Conservation (phyloP, 2,797 vertebrate species). For the Intellagama lesueurii region DNA sequence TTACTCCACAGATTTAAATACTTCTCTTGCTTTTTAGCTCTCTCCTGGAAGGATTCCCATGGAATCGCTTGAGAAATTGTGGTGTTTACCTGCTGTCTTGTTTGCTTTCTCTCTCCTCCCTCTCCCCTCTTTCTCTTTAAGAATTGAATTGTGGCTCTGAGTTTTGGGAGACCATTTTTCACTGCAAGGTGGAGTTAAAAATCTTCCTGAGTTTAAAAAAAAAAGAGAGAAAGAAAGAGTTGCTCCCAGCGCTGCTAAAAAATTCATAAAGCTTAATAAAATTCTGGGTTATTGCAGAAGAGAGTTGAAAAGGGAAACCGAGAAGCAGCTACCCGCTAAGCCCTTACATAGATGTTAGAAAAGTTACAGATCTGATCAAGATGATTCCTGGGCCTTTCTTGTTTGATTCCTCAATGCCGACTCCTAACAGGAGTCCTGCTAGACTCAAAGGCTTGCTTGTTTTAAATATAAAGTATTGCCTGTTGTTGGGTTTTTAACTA, state of each 20-base stretch:
- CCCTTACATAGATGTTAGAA: too few species aligned
- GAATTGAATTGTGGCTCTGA: slow-evolving; percentile 43
- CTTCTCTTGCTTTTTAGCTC: neutral
- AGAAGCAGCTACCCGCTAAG: neutral
- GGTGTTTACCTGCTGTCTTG: too few species aligned
- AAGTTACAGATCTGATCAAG: too few species aligned
- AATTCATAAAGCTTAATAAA: slow-evolving; percentile 43
- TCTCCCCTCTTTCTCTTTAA: neutral
- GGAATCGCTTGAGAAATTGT: neutral
- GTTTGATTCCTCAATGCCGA: too few species aligned
- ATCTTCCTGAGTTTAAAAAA: neutral
- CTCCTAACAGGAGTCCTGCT: too few species aligned
- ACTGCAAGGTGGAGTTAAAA: slow-evolving; percentile 32
- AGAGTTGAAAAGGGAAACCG: slow-evolving; percentile 18
- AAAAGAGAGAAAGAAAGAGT: neutral
- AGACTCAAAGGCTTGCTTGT: too few species aligned
- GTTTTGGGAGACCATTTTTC: slow-evolving; percentile 44
- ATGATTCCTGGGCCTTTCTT: too few species aligned
- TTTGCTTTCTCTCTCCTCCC: too few species aligned
- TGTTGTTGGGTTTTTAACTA: too few species aligned
- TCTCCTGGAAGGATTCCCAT: too few species aligned
- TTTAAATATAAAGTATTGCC: too few species aligned
- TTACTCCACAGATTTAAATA: neutral
- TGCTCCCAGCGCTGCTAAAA: slow-evolving; percentile 49
- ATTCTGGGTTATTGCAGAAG: slow-evolving; percentile 40